Evolutionary conservation across 2,888 invertebrate genomes (phyloP).

Genomic region (Tribolium freemani): DNA sequence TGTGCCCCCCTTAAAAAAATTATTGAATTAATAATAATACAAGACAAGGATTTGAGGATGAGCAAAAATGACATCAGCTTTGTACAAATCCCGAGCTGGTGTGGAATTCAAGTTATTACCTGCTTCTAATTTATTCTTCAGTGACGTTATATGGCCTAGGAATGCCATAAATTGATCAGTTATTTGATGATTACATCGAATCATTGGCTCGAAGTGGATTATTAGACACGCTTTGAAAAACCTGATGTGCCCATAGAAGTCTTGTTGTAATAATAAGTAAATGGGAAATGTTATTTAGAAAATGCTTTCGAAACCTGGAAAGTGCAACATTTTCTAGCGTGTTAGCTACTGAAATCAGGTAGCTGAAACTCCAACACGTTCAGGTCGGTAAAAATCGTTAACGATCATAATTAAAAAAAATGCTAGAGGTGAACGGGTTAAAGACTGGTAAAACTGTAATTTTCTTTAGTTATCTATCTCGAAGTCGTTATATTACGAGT

Average conservation of each 20-base stretch:
- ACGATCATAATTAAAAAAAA: neutral
- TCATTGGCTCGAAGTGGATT: neutral
- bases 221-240: neutral
- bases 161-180: neutral
- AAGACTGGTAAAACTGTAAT: neutral
- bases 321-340: neutral
- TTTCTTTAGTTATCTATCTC: neutral
- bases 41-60: too few relatives aligned
- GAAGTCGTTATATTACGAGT: neutral
- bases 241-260: neutral
- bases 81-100: neutral
- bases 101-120: neutral
- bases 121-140: neutral
- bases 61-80: neutral
- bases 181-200: neutral
- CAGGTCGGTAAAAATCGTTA: neutral
- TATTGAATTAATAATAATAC: too few relatives aligned
- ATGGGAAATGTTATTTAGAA: neutral
- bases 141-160: neutral
- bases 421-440: neutral
- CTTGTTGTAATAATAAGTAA: neutral
- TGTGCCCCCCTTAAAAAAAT: neutral
- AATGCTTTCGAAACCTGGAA: neutral
- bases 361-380: neutral
- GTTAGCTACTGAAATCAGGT: neutral